A percentile compares a stretch with the other conserved stretches of the same genome.
Evolutionary conservation across 1,140 invertebrate genomes (phyloP).

Genomic region (Anastatus disparis): DNA sequence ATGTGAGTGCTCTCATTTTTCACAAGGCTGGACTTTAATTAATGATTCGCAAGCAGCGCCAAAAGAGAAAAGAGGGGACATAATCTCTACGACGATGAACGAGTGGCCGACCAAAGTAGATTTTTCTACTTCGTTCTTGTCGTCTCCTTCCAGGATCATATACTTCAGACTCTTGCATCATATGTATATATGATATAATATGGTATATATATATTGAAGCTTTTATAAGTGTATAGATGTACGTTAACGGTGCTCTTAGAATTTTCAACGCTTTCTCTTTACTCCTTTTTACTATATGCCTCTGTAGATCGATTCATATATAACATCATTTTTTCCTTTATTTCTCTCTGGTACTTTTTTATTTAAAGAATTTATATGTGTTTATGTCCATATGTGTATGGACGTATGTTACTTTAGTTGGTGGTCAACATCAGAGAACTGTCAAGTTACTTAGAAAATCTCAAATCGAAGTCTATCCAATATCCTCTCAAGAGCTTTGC

Average conservation of each 20-base stretch:
- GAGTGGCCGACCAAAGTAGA: neutral
- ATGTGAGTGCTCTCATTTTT: neutral
- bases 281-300: too few species aligned
- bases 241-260: neutral
- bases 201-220: too few species aligned
- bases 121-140: neutral
- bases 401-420: too few species aligned
- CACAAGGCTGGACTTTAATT: constrained; percentile 1
- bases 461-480: constrained; percentile 10
- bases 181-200: neutral
- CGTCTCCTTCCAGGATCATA: neutral
- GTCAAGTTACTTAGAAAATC: too few species aligned
- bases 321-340: too few species aligned
- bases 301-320: too few species aligned
- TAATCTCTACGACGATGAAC: constrained; percentile 6
- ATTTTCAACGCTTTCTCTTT: neutral
- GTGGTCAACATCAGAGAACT: too few species aligned
- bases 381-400: neutral
- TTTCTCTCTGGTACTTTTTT: too few species aligned
- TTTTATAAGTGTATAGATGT: too few species aligned
- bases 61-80: neutral
- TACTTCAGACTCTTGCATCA: neutral
- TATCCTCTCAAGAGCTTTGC: neutral
- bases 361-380: neutral
- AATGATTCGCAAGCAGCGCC: constrained; percentile 9